These are phyloP conservation scores for Procavia capensis DNA, from an alignment of 2,113 vertebrate genomes.

Conservation along the genomic window DNA sequence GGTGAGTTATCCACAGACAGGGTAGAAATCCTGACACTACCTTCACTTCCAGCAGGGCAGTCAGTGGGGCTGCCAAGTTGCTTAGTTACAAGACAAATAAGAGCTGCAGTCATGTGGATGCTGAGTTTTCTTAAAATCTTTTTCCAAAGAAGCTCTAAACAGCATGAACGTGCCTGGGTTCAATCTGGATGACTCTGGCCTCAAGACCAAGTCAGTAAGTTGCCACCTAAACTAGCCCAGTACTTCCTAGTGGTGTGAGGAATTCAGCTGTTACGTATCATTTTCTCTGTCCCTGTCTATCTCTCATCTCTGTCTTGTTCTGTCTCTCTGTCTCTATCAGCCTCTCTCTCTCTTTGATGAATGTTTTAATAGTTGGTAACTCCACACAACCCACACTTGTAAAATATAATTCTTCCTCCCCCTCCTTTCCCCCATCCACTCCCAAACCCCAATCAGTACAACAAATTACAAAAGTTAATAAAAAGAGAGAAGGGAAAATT, in stretches of 20 bases:
- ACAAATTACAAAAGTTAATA: not conserved
- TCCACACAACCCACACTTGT: not conserved
- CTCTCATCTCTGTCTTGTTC: not conserved
- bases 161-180: conserved; percentile 37
- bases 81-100: conserved; percentile 59
- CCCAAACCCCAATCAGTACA: not conserved
- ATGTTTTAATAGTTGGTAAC: not conserved
- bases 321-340: not conserved
- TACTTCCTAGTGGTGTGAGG: not conserved
- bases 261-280: not conserved
- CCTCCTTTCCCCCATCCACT: not conserved
- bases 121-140: conserved; percentile 61
- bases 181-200: conserved; percentile 43
- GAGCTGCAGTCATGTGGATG: conserved; percentile 30
- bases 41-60: not conserved
- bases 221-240: not conserved
- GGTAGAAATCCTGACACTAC: conserved; percentile 57
- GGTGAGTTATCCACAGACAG: not conserved
- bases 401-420: not conserved
- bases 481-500: not conserved
- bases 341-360: not conserved
- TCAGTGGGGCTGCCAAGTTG: not conserved
- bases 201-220: conserved; percentile 9
- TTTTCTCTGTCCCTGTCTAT: rapidly evolving
- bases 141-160: conserved; percentile 56